phyloP scores from a whole-genome alignment of 2,113 vertebrate species.

The Corvus hawaiiensis region DNA sequence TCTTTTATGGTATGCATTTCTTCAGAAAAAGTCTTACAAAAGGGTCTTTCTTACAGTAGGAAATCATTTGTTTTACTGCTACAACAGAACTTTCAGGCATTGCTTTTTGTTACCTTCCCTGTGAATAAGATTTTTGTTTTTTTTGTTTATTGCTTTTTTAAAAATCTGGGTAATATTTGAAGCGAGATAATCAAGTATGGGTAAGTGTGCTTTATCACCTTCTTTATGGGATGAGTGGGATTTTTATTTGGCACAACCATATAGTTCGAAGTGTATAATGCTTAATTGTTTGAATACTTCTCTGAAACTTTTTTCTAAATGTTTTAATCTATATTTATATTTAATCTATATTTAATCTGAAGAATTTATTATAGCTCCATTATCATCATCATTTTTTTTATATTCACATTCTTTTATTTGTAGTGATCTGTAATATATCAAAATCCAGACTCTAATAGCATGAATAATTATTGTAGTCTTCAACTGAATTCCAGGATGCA shows the following conservation, averaged over 20 bases:
- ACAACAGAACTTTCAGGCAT: background rate
- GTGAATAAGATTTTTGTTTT: background rate
- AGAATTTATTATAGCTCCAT: background rate
- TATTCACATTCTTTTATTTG: background rate
- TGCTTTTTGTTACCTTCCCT: background rate
- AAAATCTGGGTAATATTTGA: background rate
- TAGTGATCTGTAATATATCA: background rate
- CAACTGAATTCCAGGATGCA: background rate
- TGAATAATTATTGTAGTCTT: background rate
- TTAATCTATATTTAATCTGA: background rate
- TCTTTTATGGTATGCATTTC: background rate
- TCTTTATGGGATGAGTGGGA: background rate
- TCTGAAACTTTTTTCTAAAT: constrained; percentile 2
- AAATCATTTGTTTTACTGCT: background rate
- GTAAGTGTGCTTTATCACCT: background rate
- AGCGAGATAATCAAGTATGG: background rate
- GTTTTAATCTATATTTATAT: constrained; percentile 20
- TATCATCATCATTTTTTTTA: background rate
- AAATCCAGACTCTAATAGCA: background rate
- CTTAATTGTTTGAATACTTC: background rate
- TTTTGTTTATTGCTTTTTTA: background rate
- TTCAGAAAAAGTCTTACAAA: background rate
- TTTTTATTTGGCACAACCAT: background rate
- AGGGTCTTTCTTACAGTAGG: background rate
- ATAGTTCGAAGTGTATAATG: background rate